Evolutionary conservation across 1,140 invertebrate genomes (phyloP), one percentile per base, ranked within the genome.

Genomic region (Musca vetustissima): DNA sequence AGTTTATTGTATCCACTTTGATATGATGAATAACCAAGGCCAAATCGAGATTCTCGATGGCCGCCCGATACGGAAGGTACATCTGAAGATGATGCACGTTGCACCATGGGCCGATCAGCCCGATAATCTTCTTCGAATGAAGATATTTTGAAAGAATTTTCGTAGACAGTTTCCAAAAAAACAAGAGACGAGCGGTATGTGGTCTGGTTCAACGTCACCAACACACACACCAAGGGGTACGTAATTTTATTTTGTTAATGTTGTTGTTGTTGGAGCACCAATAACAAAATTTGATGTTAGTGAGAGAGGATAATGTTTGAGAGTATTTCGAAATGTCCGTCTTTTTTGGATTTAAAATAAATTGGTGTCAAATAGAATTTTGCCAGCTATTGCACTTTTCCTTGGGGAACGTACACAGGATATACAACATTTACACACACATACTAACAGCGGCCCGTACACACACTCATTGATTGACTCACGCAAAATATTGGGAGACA

Each of bases 1-100:
- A 93, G 88, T 86, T 93, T 94, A 86, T 93, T 93, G 87, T 93
- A 93, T 85, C 92, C 92, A 85, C 89, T 89, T 82, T 89, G 87
- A 83, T 90, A 91, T 82, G 85, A 87, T 83, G 89, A 90, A 86
- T 93, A 93, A 80, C 91, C 91, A 72, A 83, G 78, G 73, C 79
- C 80, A 81, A 83, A 82, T 74, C 81, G 79, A 78, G 80, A 80
- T 67, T 82, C 80, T 73, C 80, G 78, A 76, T 78, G 76, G 75
- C 77, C 77, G 52, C 79, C 80, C 72, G 81, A 75, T 73, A 80
- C 73, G 69, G 78, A 78, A 73, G 81, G 81, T 79, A 76, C 80
- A 81, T 83, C 80, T 73, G 80, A 75, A 61, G 80, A 79, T 47
- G 79, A 79, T 75, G 80, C 80, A 70, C 80, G 73, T 69, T 82